Evolutionary conservation across 2,113 vertebrate species (phyloP).

Genomic region (Misgurnus mizolepis): DNA sequence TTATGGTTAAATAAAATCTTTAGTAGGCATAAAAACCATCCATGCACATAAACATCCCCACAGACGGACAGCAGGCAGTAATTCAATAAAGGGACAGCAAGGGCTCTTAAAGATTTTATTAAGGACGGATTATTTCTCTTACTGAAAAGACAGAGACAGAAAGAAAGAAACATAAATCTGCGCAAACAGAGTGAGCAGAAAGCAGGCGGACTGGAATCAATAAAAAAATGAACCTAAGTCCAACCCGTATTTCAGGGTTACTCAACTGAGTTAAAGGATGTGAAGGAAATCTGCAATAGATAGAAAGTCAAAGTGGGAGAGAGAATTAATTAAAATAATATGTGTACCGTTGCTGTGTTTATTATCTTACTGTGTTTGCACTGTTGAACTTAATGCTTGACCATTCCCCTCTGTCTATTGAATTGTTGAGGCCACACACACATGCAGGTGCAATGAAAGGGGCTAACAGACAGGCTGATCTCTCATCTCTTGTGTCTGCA

Average conservation of each 20-base stretch:
- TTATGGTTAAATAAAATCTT: conserved; percentile 49
- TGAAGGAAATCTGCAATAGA: conserved; percentile 31
- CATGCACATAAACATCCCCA: conserved; percentile 61
- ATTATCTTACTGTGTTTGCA: conserved; percentile 40
- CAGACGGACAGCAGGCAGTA: conserved; percentile 68
- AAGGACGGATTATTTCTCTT: conserved; percentile 66
- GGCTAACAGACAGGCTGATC: conserved; percentile 53
- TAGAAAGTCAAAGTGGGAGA: not conserved
- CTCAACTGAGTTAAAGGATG: conserved; percentile 65
- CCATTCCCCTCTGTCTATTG: conserved; percentile 20
- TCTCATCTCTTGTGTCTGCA: conserved; percentile 49
- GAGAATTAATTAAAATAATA: conserved; percentile 13
- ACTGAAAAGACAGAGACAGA: not conserved
- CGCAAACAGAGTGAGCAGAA: conserved; percentile 66
- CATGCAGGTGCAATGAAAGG: conserved; percentile 39
- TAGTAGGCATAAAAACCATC: conserved; percentile 31
- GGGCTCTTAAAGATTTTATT: conserved; percentile 70
- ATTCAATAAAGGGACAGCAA: conserved; percentile 66
- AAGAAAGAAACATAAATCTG: conserved; percentile 62
- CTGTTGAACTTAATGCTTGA: conserved; percentile 39
- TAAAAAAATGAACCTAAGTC: conserved; percentile 68
- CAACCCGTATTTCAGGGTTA: conserved; percentile 62
- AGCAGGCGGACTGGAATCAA: conserved; percentile 70
- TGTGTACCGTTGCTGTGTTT: conserved; percentile 21
- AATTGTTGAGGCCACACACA: conserved; percentile 29